Evolutionary conservation across 2,797 vertebrate genomes (phyloP), one percentile per base, ranked within the genome.

Genomic region (Cuculus canorus): DNA sequence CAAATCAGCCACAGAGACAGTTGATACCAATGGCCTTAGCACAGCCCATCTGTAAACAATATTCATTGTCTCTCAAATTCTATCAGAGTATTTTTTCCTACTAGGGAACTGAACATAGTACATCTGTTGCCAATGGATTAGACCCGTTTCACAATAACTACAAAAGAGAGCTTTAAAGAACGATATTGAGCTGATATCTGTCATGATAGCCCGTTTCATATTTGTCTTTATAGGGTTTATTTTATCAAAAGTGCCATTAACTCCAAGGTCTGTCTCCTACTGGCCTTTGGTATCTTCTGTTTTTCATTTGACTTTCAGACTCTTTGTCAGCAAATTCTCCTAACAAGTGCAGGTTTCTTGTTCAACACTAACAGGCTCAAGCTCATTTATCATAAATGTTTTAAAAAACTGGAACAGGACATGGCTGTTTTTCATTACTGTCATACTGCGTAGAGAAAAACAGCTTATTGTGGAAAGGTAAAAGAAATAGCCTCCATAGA

Each of bases 381-480:
- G 92, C 93, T 64, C 97, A 95, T 95, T 92, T 92, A 96, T 79
- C 90, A 96, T 82, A 93, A 96, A 92, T 56, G 77, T 96, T 97
- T 97, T 93, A 68, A 93, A 96, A 48, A 96, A 93, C 90, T 48
- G 81, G 93, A 92, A 82, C 4, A 48, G 86, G 97, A 97, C 96
- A 97, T 50, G 95, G 96, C 95, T 96, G 75, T 53, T 90, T 97
- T 96, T 97, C 95, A 97, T 97, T 98, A 96, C 97, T 97, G 97
- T 97, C 98, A 97, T 56, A 95, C 83, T 89, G 77, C 63, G 73
- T 75, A 90, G 96, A 95, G 92, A 96, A 97, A 97, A 97, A 80
- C 79, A 97, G 94, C 93, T 97, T 97, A 95, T 35, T 80, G 92
- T 90, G n/a, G 94, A 93, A 95, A 94, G 47, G 41, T 94, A 97